Evolutionary conservation across 2,113 vertebrate genomes (phyloP), one percentile per base, ranked within the genome.

Genomic region (Tetrao urogallus): DNA sequence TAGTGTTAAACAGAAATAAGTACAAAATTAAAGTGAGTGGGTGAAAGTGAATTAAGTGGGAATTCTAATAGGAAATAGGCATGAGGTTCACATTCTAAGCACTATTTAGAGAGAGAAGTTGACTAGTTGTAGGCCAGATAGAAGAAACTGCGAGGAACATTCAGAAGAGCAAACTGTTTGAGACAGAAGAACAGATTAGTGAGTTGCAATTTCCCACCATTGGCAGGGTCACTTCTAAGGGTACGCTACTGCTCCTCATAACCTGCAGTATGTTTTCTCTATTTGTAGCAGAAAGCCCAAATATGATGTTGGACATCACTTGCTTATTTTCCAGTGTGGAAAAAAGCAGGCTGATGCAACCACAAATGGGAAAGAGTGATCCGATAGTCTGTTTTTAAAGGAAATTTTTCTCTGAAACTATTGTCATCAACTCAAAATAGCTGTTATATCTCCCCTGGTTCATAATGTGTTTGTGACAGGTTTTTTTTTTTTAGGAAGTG

Each of bases 181-280:
- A 70, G 30, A 27, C 38, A 80, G 50, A 57, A 82, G 60, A 79
- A 74, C 11, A 27, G 73, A 58, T 9, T 4, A 32, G n/a, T 18
- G 52, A 13, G 25, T 21, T 86, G 22, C 8, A 61, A 11, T 30
- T 70, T 82, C 50, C 50, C 36, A 32, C 14, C 54, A 38, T 20
- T 40, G 84, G 30, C 21, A 8, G 47, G 25, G 24, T 27, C 54
- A 45, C 36, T 63, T 58, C 43, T 54, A 10, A 70, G 21, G 14
- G 60, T 30, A 16, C 21, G 65, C 52, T 70, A 27, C 28, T 80
- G 28, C 11, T n/a, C 38, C 2, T 0, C 1, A 2, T 64, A 64
- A 11, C 3, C 3, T 2, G 13, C 16, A 50, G n/a, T 24, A 17
- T 0, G 0, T 30, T 82, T 82, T 45, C n/a, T 63, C 19, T 56